Base-by-base conservation (phyloP, 2,113 vertebrate genomes). In the Puntigrus tetrazona region DNA sequence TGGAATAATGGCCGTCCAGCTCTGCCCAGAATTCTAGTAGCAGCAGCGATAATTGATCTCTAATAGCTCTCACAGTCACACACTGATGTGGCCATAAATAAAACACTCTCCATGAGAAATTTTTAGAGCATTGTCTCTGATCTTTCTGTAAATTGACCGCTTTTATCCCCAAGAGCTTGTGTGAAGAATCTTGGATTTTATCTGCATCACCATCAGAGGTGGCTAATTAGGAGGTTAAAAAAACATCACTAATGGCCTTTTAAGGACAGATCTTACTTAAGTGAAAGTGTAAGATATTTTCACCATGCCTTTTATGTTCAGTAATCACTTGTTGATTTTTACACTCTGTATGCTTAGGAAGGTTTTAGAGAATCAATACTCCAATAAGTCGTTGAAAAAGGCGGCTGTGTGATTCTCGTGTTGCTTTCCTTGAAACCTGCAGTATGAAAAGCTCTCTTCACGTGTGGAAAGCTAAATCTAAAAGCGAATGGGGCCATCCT, bases 61-160 rank as follows among this genome's bases (percentile, higher is more conserved):
- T 77, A 69, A 84, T 57, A 47, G 69, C 61, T 67, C 31, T 81
- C 29, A 78, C 20, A 16, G n/a, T 78, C 27, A 29, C 43, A 79
- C 38, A 65, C 16, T 80, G 10, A 52, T 57, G 25, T 72, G 41
- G 45, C 43, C n/a, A 73, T 65, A 78, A 69, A 87, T 84, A 87
- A 79, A 70, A 31, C 18, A 41, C 61, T 1, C 70, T 47, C n/a
- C 38, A 16, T 36, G 7, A 45, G 52, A 29, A 11, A 0, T 52
- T 80, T 81, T 81, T 85, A 78, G 34, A 87, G 72, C 14, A 3
- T n/a, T 38, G 63, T 73, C 55, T 82, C 78, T 31, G 59, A 52
- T 61, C 52, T 78, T 77, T 50, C n/a, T 59, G 61, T 82, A 84
- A 75, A 41, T 75, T 84, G 57, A n/a, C 31, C 13, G 0, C 9